A percentile compares a stretch with the other conserved stretches of the same genome.
Conservation (phyloP, 2,888 invertebrate genomes). For the Perizoma affinitatum region DNA sequence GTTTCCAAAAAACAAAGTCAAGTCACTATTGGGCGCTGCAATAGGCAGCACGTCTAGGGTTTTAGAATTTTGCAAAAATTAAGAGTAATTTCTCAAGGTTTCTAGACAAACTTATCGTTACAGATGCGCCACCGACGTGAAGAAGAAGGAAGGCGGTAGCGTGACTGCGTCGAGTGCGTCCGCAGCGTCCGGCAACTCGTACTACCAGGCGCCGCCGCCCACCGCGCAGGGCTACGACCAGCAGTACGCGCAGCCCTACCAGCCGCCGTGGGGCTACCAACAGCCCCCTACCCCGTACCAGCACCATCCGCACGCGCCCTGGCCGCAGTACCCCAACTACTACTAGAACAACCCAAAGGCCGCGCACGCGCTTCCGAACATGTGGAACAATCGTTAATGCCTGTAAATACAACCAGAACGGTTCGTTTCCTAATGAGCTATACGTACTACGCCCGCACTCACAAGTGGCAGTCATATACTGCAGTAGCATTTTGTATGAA, state of each 20-base stretch:
- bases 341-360: slow-evolving; percentile 51
- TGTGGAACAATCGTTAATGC: slow-evolving; percentile 4
- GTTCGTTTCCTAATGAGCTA: background rate
- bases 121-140: slow-evolving; percentile 52
- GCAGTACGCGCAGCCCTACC: slow-evolving; percentile 75
- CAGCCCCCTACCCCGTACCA: slow-evolving; percentile 78
- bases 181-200: slow-evolving; percentile 50
- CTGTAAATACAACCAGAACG: slow-evolving; percentile 1
- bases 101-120: background rate
- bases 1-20: no score
- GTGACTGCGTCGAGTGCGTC: slow-evolving; percentile 40
- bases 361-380: slow-evolving; percentile 6
- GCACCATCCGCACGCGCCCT: slow-evolving; percentile 71
- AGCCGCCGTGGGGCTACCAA: slow-evolving; percentile 80
- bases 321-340: slow-evolving; percentile 80
- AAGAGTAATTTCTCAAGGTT: background rate
- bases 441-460: background rate
- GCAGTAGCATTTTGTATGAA: no score
- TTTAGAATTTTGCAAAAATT: background rate
- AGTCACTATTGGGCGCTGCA: no score
- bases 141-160: slow-evolving; percentile 64
- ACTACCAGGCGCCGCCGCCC: slow-evolving; percentile 65
- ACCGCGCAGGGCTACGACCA: slow-evolving; percentile 70
- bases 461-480: no score
- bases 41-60: no score